phyloP scores from a whole-genome alignment of 37 sponge, comb jelly and placozoan species.

The Hormiphora californensis region DNA sequence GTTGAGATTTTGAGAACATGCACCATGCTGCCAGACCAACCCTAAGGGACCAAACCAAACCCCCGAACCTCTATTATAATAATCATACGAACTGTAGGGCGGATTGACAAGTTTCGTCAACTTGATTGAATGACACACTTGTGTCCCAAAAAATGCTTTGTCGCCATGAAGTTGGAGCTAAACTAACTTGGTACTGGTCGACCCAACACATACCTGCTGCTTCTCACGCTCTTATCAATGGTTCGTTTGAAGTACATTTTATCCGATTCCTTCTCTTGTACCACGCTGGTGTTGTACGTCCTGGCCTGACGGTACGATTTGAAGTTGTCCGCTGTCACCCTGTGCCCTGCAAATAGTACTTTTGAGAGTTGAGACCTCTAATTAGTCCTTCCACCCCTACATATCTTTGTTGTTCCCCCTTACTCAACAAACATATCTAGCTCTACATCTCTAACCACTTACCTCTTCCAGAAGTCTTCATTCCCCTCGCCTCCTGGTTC shows the following conservation, averaged over 20 bases:
- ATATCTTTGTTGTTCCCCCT: background rate
- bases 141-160: too few species aligned
- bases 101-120: too few species aligned
- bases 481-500: conserved; percentile 12
- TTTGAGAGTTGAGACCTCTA: too few species aligned
- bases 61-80: too few species aligned
- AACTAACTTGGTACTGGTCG: too few species aligned
- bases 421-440: background rate
- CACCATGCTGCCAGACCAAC: too few species aligned
- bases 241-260: conserved; percentile 30
- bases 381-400: background rate
- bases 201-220: conserved; percentile 40
- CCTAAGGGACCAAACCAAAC: too few species aligned
- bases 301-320: conserved; percentile 44
- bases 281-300: conserved; percentile 38
- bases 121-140: too few species aligned
- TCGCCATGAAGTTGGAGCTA: too few species aligned
- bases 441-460: background rate
- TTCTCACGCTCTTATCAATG: conserved; percentile 29
- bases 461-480: conserved; percentile 37
- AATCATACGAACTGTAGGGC: too few species aligned
- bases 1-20: too few species aligned
- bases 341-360: conserved; percentile 27
- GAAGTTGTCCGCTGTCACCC: conserved; percentile 38
- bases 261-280: background rate